Base-by-base conservation (phyloP, 2,797 vertebrate genomes). In the Peromyscus nudipes region DNA sequence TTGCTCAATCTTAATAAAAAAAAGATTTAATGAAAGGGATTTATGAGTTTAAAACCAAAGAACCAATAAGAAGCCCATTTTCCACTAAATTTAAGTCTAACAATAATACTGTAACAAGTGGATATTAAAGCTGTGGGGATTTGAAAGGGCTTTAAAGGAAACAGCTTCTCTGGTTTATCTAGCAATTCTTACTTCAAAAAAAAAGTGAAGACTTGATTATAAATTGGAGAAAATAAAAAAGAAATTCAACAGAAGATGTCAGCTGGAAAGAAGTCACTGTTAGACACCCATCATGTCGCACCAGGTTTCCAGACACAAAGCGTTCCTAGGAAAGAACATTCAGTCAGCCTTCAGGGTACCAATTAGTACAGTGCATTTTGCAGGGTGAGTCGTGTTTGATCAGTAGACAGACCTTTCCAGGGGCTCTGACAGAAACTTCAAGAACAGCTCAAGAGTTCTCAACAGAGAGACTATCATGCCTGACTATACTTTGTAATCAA, bases 21-120 rank as follows among this genome's bases (percentile, higher is more conserved):
- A 98, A 94, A 40, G 57, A 95, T 97, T 97, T 97, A 98, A 98
- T 95, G 97, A 97, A 98, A 97, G 29, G n/a, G 73, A 97, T 98
- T 98, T 98, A n/a, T 89, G 96, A 91, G 84, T 96, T 95, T 98
- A 98, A 98, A 98, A 98, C 88, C 97, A 91, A 97, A 96, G 90
- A 97, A 97, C 85, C 97, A 98, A 96, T 67, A 98, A 93, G 83
- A 93, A 97, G 88, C 40, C 95, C 0, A 95, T 97, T 98, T 98
- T 96, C 94, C 82, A 95, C 88, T 97, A 96, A 94, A 98, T 98
- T 98, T 98, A 92, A 98, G 96, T 86, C 92, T 89, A 95, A 97
- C 92, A 97, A 93, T 97, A 97, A 96, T 9, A 91, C 13, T 90
- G 31, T 94, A 98, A 96, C 94, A 95, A 98, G 97, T 49, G 96